A percentile compares a stretch with the other conserved stretches of the same genome.
Evolutionary conservation across 2,888 invertebrate species (phyloP).

Genomic region (Tillus elongatus): DNA sequence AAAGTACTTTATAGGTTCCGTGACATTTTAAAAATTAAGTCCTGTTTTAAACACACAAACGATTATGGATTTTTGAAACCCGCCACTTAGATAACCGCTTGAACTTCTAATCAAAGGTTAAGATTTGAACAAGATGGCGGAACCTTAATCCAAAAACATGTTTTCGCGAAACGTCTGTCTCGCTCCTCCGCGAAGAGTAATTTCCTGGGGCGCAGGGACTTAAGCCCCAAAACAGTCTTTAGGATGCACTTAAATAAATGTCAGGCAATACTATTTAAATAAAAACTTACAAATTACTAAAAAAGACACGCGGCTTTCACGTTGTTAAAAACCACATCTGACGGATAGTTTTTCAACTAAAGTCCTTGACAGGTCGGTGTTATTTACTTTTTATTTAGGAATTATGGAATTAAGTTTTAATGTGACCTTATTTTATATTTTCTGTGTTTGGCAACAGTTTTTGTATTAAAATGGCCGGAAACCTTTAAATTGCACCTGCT

Average conservation of each 20-base stretch:
- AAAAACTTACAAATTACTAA: conserved; percentile 38
- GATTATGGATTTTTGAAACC: conserved; percentile 28
- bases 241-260: conserved; percentile 32
- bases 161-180: conserved; percentile 23
- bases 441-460: too few species aligned
- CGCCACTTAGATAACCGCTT: conserved; percentile 30
- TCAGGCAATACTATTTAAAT: conserved; percentile 37
- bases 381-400: too few species aligned
- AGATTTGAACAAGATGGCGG: conserved; percentile 44
- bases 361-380: too few species aligned
- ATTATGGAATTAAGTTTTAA: too few species aligned
- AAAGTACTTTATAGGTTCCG: too few species aligned
- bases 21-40: too few species aligned
- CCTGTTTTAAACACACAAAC: too few species aligned
- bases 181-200: conserved; percentile 5
- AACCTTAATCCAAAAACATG: conserved; percentile 41
- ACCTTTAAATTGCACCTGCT: too few species aligned
- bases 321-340: conserved; percentile 39
- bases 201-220: conserved; percentile 19
- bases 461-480: too few species aligned
- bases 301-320: conserved; percentile 46
- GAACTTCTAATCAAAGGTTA: conserved; percentile 41
- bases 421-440: too few species aligned
- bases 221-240: conserved; percentile 23
- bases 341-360: conserved; percentile 32